Conservation (phyloP, 2,113 vertebrate species). For the Leptocoma aspasia region DNA sequence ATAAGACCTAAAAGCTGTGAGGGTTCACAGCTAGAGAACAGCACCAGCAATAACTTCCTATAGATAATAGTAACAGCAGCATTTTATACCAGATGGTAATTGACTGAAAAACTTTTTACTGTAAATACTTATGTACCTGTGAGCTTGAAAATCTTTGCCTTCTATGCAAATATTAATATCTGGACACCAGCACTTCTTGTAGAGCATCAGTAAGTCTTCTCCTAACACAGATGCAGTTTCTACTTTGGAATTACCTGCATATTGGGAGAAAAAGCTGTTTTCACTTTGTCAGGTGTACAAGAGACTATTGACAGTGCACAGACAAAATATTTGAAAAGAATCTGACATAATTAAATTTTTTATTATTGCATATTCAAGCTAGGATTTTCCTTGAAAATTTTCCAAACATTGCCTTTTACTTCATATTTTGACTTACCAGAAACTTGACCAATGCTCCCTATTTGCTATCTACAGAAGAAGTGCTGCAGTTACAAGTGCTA, state of each 20-base stretch:
- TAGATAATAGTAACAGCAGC: not conserved
- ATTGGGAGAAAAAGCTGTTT: slow-evolving; percentile 6
- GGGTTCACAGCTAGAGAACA: not conserved
- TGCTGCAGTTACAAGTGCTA: not conserved
- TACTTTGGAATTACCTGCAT: slow-evolving; percentile 60
- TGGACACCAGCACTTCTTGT: slow-evolving; percentile 75
- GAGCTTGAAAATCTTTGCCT: slow-evolving; percentile 82
- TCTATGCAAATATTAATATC: slow-evolving; percentile 86
- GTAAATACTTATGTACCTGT: slow-evolving; percentile 80
- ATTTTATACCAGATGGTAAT: not conserved
- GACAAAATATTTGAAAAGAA: not conserved
- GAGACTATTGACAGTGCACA: not conserved
- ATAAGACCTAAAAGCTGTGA: not conserved
- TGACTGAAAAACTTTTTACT: not conserved
- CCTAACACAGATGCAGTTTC: slow-evolving; percentile 85
- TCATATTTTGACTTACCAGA: not conserved
- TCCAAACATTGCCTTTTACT: not conserved
- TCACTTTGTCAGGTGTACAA: not conserved
- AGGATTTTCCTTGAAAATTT: not conserved
- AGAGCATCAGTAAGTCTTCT: slow-evolving; percentile 84
- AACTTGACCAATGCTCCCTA: not conserved
- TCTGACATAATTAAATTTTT: not conserved
- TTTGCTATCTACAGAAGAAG: not conserved
- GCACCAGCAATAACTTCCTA: not conserved
- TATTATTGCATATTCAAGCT: not conserved